Evolutionary conservation across 2,888 invertebrate genomes (phyloP).

Genomic region (Gymnoscelis rufifasciata): DNA sequence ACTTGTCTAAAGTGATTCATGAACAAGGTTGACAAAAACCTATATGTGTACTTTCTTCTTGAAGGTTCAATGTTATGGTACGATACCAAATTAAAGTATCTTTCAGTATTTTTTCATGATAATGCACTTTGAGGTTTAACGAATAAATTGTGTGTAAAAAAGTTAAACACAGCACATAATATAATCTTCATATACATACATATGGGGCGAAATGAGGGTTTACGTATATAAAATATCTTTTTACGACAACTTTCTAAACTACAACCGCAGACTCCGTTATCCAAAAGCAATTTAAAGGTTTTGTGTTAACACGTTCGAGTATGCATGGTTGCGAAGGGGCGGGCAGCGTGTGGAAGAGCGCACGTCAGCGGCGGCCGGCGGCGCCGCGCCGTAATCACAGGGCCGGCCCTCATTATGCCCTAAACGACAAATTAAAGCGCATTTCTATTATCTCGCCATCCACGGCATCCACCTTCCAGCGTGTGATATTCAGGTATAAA

Average conservation of each 20-base stretch:
- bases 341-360: constrained; percentile 55
- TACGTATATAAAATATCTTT: not conserved
- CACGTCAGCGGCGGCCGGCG: constrained; percentile 77
- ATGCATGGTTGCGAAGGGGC: constrained; percentile 43
- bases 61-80: no score
- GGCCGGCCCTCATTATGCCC: constrained; percentile 75
- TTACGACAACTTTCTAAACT: not conserved
- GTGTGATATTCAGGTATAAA: constrained; percentile 50
- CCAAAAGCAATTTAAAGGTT: constrained; percentile 18
- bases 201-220: not conserved
- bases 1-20: no score
- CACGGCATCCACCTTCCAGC: constrained; percentile 56
- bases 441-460: constrained; percentile 76
- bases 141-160: no score
- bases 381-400: constrained; percentile 80
- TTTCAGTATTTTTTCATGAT: no score
- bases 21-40: no score
- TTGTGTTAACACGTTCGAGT: constrained; percentile 49
- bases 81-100: no score
- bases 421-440: constrained; percentile 80
- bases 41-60: no score
- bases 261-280: constrained; percentile 23
- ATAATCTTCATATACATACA: no score
- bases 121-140: no score
- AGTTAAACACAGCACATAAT: no score